Conservation (phyloP, 2,888 invertebrate species). For the Cephus pulcher region DNA sequence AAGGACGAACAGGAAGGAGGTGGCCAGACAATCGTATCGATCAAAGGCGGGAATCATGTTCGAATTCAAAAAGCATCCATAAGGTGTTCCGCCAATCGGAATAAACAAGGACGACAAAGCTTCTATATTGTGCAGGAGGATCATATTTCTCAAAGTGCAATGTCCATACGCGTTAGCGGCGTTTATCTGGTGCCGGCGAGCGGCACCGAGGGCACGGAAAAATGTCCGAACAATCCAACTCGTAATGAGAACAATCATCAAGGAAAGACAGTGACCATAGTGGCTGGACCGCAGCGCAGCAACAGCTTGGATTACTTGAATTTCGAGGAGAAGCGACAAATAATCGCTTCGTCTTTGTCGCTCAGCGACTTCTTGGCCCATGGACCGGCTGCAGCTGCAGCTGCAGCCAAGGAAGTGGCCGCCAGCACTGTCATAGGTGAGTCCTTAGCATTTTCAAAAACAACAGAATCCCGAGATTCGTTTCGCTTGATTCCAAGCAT, state of each 20-base stretch:
- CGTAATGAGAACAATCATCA: slow-evolving; percentile 29
- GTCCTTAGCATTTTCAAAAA: slow-evolving; percentile 26
- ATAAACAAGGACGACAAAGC: background rate
- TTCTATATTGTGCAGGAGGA: background rate
- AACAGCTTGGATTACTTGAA: slow-evolving; percentile 90
- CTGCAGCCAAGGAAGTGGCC: slow-evolving; percentile 67
- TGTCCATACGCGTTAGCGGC: slow-evolving; percentile 64
- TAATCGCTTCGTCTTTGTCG: slow-evolving; percentile 89
- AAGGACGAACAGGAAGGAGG: background rate
- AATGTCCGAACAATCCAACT: slow-evolving; percentile 21
- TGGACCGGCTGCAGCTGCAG: slow-evolving; percentile 71
- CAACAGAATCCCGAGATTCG: too few species aligned
- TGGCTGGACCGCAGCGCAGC: slow-evolving; percentile 76
- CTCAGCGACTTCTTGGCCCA: slow-evolving; percentile 86
- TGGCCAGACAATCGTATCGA: slow-evolving; percentile 4
- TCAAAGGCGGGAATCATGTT: background rate
- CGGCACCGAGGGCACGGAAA: slow-evolving; percentile 40
- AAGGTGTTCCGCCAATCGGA: background rate
- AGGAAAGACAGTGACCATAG: slow-evolving; percentile 75
- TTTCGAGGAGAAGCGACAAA: slow-evolving; percentile 90
- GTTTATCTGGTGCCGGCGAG: slow-evolving; percentile 60
- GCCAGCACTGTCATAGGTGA: slow-evolving; percentile 67
- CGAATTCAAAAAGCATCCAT: background rate
- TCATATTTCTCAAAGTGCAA: slow-evolving; percentile 16
- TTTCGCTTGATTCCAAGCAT: too few species aligned